phyloP scores from a whole-genome alignment of 2,797 vertebrate species.

The Cryptoblepharus egeriae region DNA sequence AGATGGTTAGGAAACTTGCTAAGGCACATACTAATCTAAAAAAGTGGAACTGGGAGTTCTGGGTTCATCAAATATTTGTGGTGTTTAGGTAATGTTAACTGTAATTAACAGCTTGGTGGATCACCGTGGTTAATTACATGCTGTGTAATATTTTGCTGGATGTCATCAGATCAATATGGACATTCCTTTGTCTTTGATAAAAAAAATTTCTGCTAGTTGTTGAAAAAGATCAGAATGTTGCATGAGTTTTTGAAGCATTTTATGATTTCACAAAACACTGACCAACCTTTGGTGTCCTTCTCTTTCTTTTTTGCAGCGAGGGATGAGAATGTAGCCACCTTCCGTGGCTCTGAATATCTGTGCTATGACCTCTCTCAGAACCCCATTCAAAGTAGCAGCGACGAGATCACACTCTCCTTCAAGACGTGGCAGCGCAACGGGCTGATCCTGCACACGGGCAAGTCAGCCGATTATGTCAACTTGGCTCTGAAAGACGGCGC shows the following conservation, averaged over 20 bases:
- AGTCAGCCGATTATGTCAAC: conserved; percentile 98
- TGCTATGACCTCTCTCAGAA: conserved; percentile 98
- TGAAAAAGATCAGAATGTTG: neutral
- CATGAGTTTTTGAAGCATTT: neutral
- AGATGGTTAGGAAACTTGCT: neutral
- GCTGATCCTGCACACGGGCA: conserved; percentile 96
- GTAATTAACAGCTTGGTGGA: neutral
- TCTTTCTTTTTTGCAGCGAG: conserved; percentile 78
- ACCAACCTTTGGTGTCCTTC: conserved; percentile 27
- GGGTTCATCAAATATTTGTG: neutral
- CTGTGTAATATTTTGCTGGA: neutral
- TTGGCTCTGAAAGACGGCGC: conserved; percentile 96
- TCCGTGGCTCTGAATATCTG: conserved; percentile 96
- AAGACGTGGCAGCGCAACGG: conserved; percentile 98
- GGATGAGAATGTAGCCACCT: conserved; percentile 96
- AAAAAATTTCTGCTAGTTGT: neutral
- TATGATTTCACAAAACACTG: conserved; percentile 7
- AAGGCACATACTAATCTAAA: neutral
- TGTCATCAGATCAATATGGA: neutral
- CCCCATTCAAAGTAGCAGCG: conserved; percentile 98
- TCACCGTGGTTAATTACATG: neutral
- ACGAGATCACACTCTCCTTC: conserved; percentile 98
- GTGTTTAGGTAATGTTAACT: neutral
- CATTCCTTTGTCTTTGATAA: neutral
- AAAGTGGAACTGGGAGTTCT: neutral